phyloP scores from a whole-genome alignment of 2,113 vertebrate genomes.

The Rhinolophus sinicus region DNA sequence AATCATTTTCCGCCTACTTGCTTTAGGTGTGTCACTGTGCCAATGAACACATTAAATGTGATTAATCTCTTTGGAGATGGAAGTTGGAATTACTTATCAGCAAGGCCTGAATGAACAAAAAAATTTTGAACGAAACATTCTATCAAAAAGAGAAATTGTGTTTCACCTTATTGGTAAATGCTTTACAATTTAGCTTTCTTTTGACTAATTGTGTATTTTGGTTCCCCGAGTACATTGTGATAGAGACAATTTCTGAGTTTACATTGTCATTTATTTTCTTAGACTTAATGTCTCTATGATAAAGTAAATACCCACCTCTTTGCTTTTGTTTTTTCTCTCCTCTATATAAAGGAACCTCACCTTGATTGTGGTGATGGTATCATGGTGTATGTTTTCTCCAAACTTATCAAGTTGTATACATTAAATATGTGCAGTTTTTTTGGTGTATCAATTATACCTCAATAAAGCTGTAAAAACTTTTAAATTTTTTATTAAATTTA shows the following conservation, averaged over 20 bases:
- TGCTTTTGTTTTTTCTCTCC: background rate
- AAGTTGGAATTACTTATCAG: conserved; percentile 60
- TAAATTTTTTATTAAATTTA: too few relatives aligned
- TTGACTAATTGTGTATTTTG: conserved; percentile 12
- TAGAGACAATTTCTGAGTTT: conserved; percentile 19
- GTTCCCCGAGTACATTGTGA: background rate
- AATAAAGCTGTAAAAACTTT: background rate
- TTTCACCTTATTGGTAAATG: conserved; percentile 54
- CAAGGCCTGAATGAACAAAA: conserved; percentile 53
- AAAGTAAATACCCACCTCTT: background rate
- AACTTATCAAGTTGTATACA: background rate
- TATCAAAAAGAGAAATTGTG: conserved; percentile 22
- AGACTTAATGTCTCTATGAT: background rate
- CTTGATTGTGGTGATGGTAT: background rate
- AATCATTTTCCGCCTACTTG: conserved; percentile 62
- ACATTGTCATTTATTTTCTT: background rate
- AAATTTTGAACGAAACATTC: conserved; percentile 24
- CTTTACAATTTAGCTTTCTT: conserved; percentile 43
- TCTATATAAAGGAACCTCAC: background rate
- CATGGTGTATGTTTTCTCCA: background rate
- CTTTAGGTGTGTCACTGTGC: conserved; percentile 54
- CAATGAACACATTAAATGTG: conserved; percentile 69
- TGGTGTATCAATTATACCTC: background rate
- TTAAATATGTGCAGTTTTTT: background rate
- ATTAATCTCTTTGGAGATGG: conserved; percentile 53